Conservation (phyloP, 1,140 invertebrate genomes). For the Telenomus remus region DNA sequence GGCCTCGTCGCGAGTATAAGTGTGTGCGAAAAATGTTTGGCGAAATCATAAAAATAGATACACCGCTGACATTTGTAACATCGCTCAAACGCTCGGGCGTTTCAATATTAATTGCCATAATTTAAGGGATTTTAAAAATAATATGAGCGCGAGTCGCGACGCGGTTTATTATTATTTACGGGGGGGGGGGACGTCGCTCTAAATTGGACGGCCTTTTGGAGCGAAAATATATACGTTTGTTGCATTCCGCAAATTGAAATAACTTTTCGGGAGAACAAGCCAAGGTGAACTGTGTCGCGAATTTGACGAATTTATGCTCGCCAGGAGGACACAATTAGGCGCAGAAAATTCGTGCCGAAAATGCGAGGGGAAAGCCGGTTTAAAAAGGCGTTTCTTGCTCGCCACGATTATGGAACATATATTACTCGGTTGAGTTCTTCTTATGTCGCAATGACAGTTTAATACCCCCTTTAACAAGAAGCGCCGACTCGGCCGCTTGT, state of each 20-base stretch:
- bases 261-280: not conserved
- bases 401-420: slow-evolving; percentile 51
- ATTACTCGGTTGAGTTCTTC: slow-evolving; percentile 45
- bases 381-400: slow-evolving; percentile 34
- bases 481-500: slow-evolving; percentile 36
- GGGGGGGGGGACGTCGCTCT: slow-evolving; percentile 6
- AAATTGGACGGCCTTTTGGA: slow-evolving; percentile 21
- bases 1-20: too few species aligned
- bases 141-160: slow-evolving; percentile 1
- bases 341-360: not conserved
- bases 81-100: slow-evolving; percentile 27
- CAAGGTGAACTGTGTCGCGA: not conserved
- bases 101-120: slow-evolving; percentile 43
- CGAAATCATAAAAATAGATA: slow-evolving; percentile 47
- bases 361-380: slow-evolving; percentile 6
- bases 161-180: slow-evolving; percentile 34
- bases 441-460: slow-evolving; percentile 50
- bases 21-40: slow-evolving; percentile 23
- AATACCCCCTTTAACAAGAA: slow-evolving; percentile 55
- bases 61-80: slow-evolving; percentile 47
- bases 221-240: not conserved
- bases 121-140: slow-evolving; percentile 47
- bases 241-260: not conserved
- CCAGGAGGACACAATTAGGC: too few species aligned
- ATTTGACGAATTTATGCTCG: too few species aligned